A percentile compares a stretch with the other conserved stretches of the same genome.
These are phyloP conservation scores for Bradypodion pumilum DNA, from an alignment of 2,797 vertebrate species.

Conservation along the genomic window DNA sequence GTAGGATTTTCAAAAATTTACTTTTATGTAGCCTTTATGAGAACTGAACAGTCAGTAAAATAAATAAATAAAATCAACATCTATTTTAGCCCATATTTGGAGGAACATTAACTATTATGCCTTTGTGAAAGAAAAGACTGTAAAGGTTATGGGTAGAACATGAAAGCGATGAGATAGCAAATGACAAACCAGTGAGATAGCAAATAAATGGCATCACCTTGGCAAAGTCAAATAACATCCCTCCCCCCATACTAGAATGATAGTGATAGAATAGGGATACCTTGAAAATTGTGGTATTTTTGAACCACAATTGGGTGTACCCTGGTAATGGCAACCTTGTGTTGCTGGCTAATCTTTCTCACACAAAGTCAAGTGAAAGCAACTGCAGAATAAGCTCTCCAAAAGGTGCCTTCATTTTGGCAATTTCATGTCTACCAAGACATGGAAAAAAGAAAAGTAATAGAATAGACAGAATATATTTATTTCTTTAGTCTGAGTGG, in stretches of 20 bases:
- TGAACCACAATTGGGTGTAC: no score
- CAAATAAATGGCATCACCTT: not conserved
- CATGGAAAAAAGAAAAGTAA: no score
- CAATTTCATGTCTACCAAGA: no score
- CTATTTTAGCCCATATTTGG: not conserved
- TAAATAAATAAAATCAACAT: not conserved
- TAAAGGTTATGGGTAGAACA: not conserved
- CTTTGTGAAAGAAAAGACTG: not conserved
- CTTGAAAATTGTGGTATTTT: no score
- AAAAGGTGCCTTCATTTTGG: no score
- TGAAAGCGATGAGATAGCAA: not conserved
- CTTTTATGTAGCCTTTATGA: slow-evolving; percentile 19
- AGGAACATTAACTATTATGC: not conserved
- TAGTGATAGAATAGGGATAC: not conserved
- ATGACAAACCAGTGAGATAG: not conserved
- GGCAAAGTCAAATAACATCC: not conserved
- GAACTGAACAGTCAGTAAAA: not conserved
- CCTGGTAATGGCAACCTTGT: no score
- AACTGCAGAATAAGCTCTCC: no score
- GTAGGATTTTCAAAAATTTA: slow-evolving; percentile 39
- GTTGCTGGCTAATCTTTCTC: no score
- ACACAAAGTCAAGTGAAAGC: no score
- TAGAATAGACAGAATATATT: not conserved
- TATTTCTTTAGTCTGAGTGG: not conserved
- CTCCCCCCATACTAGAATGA: not conserved